Evolutionary conservation across 2,113 vertebrate species (phyloP).

Genomic region (Anser brachyrhynchus): DNA sequence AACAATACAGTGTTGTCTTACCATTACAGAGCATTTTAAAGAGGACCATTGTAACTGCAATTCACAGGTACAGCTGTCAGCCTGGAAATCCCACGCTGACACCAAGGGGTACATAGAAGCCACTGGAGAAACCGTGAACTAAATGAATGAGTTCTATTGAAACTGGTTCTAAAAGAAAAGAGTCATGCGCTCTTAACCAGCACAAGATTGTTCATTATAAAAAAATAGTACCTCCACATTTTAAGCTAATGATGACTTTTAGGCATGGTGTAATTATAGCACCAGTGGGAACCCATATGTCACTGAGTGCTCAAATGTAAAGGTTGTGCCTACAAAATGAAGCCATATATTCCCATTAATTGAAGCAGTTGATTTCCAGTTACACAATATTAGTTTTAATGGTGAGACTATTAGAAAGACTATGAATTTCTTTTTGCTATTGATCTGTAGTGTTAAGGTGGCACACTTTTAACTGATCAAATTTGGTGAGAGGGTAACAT

Average conservation of each 20-base stretch:
- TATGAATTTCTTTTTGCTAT: background rate
- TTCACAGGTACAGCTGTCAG: background rate
- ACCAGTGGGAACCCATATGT: conserved; percentile 42
- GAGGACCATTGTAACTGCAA: background rate
- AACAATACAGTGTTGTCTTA: background rate
- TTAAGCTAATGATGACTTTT: conserved; percentile 55
- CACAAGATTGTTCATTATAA: background rate
- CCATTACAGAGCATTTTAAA: background rate
- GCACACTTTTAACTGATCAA: background rate
- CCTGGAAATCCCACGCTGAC: background rate
- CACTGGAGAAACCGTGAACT: background rate
- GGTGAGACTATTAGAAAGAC: background rate
- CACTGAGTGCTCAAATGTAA: background rate
- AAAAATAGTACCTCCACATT: background rate
- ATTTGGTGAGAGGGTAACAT: background rate
- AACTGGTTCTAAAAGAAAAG: background rate
- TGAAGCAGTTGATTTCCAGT: conserved; percentile 45
- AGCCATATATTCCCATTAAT: conserved; percentile 57
- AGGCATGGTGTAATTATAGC: conserved; percentile 35
- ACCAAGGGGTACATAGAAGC: background rate
- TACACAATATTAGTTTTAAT: conserved; percentile 58
- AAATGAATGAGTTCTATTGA: background rate
- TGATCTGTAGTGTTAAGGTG: background rate
- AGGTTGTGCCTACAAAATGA: conserved; percentile 56
- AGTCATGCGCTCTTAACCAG: background rate